Base-by-base conservation (phyloP, 2,797 vertebrate species). In the Syngnathus acus region DNA sequence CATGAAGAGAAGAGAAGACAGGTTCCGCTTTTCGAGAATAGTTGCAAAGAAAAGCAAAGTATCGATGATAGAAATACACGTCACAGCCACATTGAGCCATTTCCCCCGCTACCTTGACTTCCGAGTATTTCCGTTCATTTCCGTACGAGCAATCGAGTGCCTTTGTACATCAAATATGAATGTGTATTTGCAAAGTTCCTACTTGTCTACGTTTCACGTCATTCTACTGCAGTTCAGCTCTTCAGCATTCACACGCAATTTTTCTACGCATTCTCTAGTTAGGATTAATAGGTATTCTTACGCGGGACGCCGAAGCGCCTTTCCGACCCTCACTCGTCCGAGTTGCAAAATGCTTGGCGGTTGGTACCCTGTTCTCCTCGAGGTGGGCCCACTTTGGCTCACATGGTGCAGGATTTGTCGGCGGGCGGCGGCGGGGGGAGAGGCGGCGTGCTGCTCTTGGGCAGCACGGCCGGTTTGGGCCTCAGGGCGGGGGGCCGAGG, bases 371-470 rank as follows among this genome's bases (percentile, higher is more conserved):
- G 89, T 89, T 88, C 87, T 88, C 86, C 79, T 85, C 78, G 81
- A 75, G 86, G 87, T 84, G 2, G 79, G 77, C 84, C 77, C 45
- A 61, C 73, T 85, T 92, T 76, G 79, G 79, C 86, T 94, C 91
- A 99, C 97, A 99, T 98, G 66, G 96, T 98, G 92, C 96, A 98
- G 71, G 96, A 98, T 85, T 98, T 99, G 91, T 99, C 97, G 8
- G 93, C 97, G 8, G 93, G 78, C 13, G 95, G 78, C 11, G 95
- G 90, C 5, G 94, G 92, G 81, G 93, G 95, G 62, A 86, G 87
- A 64, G 91, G 89, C 2, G 94, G 86, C 38, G 94, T 92, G 71
- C 93, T 93, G 87, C 95, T 97, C 92, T 96, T 99, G 77, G 97
- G 96, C 67, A 97, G 93, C 78, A 99, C 90, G 66, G 93, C 80